Conservation (phyloP, 1,140 invertebrate species). For the Littorina saxatilis region DNA sequence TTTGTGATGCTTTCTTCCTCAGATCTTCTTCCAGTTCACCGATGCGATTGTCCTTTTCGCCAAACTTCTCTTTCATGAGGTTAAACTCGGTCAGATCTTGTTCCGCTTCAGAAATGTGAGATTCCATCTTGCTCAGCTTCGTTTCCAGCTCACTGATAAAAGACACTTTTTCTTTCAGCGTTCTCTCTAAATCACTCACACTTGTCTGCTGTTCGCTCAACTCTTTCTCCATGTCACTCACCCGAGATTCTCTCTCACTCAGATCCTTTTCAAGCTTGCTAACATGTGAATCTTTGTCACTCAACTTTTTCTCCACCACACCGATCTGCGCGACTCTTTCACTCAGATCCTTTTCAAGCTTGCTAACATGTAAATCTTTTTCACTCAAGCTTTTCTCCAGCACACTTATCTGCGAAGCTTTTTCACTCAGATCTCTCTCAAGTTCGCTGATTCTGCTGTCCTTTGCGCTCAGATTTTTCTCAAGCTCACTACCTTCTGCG, state of each 20-base stretch:
- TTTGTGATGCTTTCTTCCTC: too few species aligned
- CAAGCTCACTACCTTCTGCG: not conserved
- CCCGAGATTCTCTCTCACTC: too few species aligned
- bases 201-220: slow-evolving; percentile 30
- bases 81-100: too few species aligned
- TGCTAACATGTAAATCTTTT: not conserved
- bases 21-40: too few species aligned
- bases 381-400: slow-evolving; percentile 48
- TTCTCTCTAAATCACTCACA: slow-evolving; percentile 51
- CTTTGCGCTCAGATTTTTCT: slow-evolving; percentile 44
- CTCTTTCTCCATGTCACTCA: too few species aligned
- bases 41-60: too few species aligned
- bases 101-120: too few species aligned
- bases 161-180: slow-evolving; percentile 41
- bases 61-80: too few species aligned
- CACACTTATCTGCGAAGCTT: slow-evolving; percentile 42
- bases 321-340: not conserved
- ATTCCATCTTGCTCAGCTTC: slow-evolving; percentile 1
- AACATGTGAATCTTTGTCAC: not conserved
- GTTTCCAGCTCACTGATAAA: slow-evolving; percentile 40
- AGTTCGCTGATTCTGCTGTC: not conserved
- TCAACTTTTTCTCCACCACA: slow-evolving; percentile 41
- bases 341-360: slow-evolving; percentile 11
- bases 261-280: slow-evolving; percentile 16
- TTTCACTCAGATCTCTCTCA: slow-evolving; percentile 7